Base-by-base conservation (phyloP, 2,888 invertebrate species). In the Catonia carolina region DNA sequence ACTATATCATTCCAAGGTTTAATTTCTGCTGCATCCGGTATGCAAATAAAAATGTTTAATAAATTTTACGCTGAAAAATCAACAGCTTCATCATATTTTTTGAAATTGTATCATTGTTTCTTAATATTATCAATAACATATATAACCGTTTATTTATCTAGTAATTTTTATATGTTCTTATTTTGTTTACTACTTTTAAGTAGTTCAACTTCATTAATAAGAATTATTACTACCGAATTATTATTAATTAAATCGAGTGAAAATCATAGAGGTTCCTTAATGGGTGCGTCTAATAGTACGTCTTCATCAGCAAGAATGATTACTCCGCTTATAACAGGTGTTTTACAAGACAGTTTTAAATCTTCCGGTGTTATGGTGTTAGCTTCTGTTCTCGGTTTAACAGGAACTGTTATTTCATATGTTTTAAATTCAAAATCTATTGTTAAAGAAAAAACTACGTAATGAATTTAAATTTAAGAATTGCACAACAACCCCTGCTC, bases 1-100 rank as follows among this genome's bases (percentile, higher is more conserved):
- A 52, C 48, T 10, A 56, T 50, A 17, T 56, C 56, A 31, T 52
- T 56, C 36, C 56, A 56, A 53, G 48, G 56, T 47, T 37, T 56
- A 23, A 37, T 53, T 22, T 47, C 51, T 14, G 39, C 52, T 17
- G 17, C 36, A 23, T 47, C 48, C n/a, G 37, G 47, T 15, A 41
- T 53, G 37, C 35, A 22, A 12, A 18, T 50, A 17, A 23, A 14
- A 17, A 45, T 52, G 37, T 47, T 56, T 31, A 35, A 33, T 27
- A 20, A 39, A 47, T 7, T 56, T 6, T 53, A 52, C 23, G 18
- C 17, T 2, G 41, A n/a, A 14, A 23, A 37, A n/a, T 22, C 23
- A 37, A 8, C 52, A 7, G 37, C 45, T 36, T 37, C 36, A 37
- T 15, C 39, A 7, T 45, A 53, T 23, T 37, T 42, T 35, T 36